Conservation (phyloP, 2,888 invertebrate species). For the Thumatha senex region DNA sequence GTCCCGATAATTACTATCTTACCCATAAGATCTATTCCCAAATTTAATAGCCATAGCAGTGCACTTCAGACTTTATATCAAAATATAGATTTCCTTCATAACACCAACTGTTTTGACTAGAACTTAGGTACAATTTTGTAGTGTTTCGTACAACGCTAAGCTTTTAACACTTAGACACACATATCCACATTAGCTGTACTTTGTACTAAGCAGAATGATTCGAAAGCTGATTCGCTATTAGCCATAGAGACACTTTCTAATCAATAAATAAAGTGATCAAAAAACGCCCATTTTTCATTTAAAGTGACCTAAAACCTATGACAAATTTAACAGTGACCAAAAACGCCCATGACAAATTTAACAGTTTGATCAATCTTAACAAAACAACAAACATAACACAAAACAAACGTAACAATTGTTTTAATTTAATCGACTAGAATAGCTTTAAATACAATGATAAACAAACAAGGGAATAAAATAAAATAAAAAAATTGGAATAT, state of each 20-base stretch:
- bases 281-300: no score
- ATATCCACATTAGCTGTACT: conserved; percentile 67
- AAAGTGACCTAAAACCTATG: no score
- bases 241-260: conserved; percentile 24
- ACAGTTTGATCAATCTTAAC: neutral
- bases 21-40: no score
- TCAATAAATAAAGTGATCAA: conserved; percentile 1
- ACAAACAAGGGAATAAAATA: neutral
- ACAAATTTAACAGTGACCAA: no score
- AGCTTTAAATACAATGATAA: neutral
- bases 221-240: conserved; percentile 25
- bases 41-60: neutral
- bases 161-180: conserved; percentile 47
- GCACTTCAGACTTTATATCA: neutral
- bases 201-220: conserved; percentile 17
- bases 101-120: neutral
- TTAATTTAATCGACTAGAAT: neutral
- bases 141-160: conserved; percentile 2
- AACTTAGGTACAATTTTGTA: conserved; percentile 1
- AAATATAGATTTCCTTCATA: neutral
- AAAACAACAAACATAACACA: neutral
- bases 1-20: no score
- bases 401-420: neutral
- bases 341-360: no score
- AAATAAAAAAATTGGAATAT: no score